Evolutionary conservation across 1,140 invertebrate species (phyloP), one percentile per base, ranked within the genome.

Genomic region (Dendrolimus kikuchii): DNA sequence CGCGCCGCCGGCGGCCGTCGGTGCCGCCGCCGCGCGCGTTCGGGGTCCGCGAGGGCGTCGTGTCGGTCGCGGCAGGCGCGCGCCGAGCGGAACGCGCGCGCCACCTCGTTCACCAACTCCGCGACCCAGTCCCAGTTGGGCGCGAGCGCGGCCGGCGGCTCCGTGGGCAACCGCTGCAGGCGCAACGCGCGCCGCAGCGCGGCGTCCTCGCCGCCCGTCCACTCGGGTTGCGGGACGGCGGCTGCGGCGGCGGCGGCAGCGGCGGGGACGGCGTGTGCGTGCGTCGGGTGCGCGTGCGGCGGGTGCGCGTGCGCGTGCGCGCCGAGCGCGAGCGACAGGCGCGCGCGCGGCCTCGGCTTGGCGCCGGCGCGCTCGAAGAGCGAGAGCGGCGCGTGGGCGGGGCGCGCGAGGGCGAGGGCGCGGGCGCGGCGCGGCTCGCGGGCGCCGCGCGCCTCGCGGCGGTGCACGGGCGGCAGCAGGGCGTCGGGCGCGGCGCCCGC

Each of bases 121-220:
- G 96, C 92, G 0, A 96, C 94, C 58, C 98, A 89, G 77, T 99
- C 97, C 97, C 97, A 99, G 87, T 99, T 99, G 4, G 95, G 93
- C 5, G 92, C 94, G 65, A 96, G 96, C 40, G 95, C 93, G 53
- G 62, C 56, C 49, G 62, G 64, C 64, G 68, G 60, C 10, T 76
- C 71, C 54, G 69, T 43, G n/a, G 73, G 68, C 60, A 74, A 57
- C 7, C 73, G 71, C 86, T 97, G 94, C 52, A 96, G 90, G 41
- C 92, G 90, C 5, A 99, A 90, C 1, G 95, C 93, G 89, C 97
- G 90, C n/a, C 98, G 80, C 6, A 98, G 87, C 8, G 93, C 90
- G 90, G 94, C 95, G 77, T 99, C 97, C 81, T 98, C 96, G 68
- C 95, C 92, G 37, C 97, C 92, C 36, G 93, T 89, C 97, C 97